Conservation (phyloP, 2,888 invertebrate genomes). For the Pimpla rufipes region DNA sequence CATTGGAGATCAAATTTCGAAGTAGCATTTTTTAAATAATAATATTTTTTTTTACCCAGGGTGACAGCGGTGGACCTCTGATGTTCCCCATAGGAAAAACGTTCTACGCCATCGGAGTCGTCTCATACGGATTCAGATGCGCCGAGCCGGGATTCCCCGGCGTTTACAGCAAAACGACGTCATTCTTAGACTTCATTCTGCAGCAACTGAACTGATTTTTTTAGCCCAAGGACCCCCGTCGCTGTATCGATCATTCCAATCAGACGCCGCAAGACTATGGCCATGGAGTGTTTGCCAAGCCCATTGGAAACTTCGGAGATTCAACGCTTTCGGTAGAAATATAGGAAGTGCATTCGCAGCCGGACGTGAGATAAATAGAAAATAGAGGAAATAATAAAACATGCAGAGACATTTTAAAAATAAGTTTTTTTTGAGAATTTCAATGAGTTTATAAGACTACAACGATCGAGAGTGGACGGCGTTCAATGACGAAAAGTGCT, state of each 20-base stretch:
- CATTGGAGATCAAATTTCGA: too few species aligned
- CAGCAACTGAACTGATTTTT: slow-evolving; percentile 57
- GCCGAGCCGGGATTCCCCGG: slow-evolving; percentile 89
- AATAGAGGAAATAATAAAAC: neutral
- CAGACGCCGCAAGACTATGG: neutral
- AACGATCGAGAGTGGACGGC: neutral
- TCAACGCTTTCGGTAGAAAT: neutral
- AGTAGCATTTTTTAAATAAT: neutral
- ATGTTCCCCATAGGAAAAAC: slow-evolving; percentile 87
- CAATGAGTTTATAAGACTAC: slow-evolving; percentile 5
- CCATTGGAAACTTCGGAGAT: neutral
- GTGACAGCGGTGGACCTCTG: slow-evolving; percentile 94
- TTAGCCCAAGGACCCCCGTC: neutral
- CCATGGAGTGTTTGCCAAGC: neutral
- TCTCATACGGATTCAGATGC: slow-evolving; percentile 89
- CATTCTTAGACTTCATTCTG: slow-evolving; percentile 84
- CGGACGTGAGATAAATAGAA: neutral
- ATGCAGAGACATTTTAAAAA: neutral
- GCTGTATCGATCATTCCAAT: slow-evolving; percentile 1
- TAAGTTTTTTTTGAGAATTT: neutral
- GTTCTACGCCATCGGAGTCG: slow-evolving; percentile 88
- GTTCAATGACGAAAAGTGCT: too few species aligned
- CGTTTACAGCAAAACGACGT: slow-evolving; percentile 90
- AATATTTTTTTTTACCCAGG: slow-evolving; percentile 71
- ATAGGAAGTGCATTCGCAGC: neutral